Conservation (phyloP, 2,113 vertebrate species). For the Pungitius pungitius region DNA sequence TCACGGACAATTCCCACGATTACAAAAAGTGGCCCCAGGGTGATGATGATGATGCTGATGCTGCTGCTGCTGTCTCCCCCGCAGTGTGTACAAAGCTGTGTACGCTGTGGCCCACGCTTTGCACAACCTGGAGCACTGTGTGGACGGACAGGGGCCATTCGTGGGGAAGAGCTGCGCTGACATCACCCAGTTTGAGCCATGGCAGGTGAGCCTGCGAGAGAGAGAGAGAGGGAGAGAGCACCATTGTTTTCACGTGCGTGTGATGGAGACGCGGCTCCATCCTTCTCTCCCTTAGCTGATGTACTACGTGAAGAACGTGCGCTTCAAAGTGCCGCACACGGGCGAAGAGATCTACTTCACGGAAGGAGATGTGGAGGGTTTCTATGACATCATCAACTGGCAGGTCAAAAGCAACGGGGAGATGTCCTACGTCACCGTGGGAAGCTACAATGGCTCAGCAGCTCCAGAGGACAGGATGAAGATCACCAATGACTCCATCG, state of each 20-base stretch:
- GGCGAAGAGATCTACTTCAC: constrained; percentile 74
- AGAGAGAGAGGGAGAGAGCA: neutral
- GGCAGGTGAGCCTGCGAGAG: constrained; percentile 74
- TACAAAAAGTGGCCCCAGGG: neutral
- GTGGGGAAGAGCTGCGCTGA: constrained; percentile 70
- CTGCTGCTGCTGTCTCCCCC: neutral
- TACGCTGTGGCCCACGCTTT: constrained; percentile 85
- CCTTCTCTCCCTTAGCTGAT: constrained; percentile 76
- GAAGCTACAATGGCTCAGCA: constrained; percentile 72
- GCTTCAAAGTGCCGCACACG: constrained; percentile 78
- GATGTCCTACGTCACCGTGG: constrained; percentile 78
- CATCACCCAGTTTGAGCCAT: constrained; percentile 84
- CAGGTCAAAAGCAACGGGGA: constrained; percentile 72
- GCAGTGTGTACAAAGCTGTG: constrained; percentile 86
- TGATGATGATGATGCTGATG: constrained; percentile 6
- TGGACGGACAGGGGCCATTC: constrained; percentile 76
- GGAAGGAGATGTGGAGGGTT: constrained; percentile 77
- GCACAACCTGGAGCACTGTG: constrained; percentile 80
- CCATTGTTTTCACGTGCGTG: neutral
- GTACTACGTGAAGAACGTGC: constrained; percentile 85
- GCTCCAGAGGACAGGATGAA: constrained; percentile 61
- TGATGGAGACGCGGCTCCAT: neutral
- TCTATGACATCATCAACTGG: constrained; percentile 88
- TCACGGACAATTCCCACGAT: neutral
- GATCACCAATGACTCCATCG: constrained; percentile 76